Evolutionary conservation across 1,140 invertebrate genomes (phyloP).

Genomic region (Lamellibrachia luymesi): DNA sequence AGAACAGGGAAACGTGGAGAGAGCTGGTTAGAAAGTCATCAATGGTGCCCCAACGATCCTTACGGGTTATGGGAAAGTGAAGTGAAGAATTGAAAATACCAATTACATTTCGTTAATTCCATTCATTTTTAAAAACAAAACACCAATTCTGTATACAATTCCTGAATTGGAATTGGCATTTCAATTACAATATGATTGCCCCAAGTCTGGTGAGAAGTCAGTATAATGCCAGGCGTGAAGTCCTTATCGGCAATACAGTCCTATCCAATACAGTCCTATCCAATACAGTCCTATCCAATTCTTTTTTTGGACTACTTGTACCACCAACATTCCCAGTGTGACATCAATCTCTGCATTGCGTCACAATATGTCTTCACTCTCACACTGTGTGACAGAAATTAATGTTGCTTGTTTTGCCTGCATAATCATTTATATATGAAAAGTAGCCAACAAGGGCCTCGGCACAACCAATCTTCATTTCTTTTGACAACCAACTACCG

Average conservation of each 20-base stretch:
- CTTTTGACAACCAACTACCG: background rate
- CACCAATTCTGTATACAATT: no score
- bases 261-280: background rate
- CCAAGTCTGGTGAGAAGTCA: background rate
- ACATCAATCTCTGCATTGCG: background rate
- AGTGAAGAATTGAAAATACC: no score
- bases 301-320: background rate
- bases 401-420: background rate
- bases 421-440: background rate
- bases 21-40: no score
- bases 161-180: no score
- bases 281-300: background rate
- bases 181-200: no score
- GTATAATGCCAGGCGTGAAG: background rate
- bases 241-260: background rate
- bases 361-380: background rate
- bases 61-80: no score
- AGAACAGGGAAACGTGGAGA: no score
- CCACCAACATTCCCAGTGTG: background rate
- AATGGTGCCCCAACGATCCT: no score
- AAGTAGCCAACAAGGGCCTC: background rate
- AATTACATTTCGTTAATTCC: no score
- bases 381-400: background rate
- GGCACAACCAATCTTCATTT: background rate
- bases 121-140: no score